These are phyloP conservation scores for Hydrolagus affinis DNA, from an alignment of 2,113 vertebrate genomes.

Conservation along the genomic window DNA sequence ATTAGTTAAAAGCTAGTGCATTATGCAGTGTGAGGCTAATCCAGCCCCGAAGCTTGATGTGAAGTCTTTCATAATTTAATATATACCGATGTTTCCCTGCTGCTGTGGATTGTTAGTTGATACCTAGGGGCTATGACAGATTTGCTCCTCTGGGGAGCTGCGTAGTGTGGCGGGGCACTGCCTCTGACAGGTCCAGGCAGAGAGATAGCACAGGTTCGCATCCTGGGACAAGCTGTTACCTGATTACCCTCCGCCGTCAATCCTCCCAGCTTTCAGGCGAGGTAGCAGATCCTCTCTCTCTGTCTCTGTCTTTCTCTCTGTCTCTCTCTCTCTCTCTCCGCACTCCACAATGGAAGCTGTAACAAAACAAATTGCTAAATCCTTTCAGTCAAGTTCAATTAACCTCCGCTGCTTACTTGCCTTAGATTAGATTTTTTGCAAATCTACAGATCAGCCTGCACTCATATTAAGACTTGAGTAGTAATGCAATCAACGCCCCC, in stretches of 20 bases:
- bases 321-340: not conserved
- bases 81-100: conserved; percentile 27
- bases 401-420: not conserved
- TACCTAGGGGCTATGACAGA: not conserved
- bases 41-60: conserved; percentile 22
- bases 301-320: not conserved
- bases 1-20: conserved; percentile 33
- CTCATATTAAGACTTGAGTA: no score
- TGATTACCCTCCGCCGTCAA: not conserved
- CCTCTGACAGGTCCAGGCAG: conserved; percentile 9
- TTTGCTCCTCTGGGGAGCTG: conserved; percentile 26
- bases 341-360: not conserved
- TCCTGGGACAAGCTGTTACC: not conserved
- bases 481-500: no score
- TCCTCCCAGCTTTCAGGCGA: no score
- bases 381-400: conserved; percentile 18
- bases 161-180: not conserved
- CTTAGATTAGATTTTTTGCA: not conserved
- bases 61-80: conserved; percentile 33
- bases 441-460: no score
- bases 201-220: not conserved
- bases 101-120: conserved; percentile 32
- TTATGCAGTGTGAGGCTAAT: not conserved
- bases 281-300: not conserved
- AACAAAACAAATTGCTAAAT: conserved; percentile 18